Conservation (phyloP, 1,140 invertebrate species). For the Heterodera schachtii region DNA sequence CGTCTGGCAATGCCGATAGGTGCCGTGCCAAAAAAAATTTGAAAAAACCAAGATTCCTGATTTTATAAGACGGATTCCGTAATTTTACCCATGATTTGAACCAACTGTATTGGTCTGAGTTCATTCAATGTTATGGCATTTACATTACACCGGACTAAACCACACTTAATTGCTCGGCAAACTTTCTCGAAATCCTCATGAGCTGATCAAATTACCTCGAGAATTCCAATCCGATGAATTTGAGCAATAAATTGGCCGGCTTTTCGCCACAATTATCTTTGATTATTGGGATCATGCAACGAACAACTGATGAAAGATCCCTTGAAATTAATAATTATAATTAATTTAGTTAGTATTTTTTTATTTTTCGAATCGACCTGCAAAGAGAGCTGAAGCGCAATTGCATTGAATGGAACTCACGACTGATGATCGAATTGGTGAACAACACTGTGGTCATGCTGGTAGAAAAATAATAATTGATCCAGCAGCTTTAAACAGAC, state of each 20-base stretch:
- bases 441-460: constrained; percentile 33
- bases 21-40: too few relatives aligned
- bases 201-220: constrained; percentile 21
- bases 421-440: constrained; percentile 39
- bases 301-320: constrained; percentile 27
- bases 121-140: too few relatives aligned
- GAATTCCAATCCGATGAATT: constrained; percentile 42
- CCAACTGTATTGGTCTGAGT: too few relatives aligned
- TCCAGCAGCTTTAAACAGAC: too few relatives aligned
- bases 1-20: too few relatives aligned
- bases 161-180: too few relatives aligned
- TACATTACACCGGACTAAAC: too few relatives aligned
- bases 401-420: constrained; percentile 37
- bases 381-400: constrained; percentile 37
- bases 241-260: constrained; percentile 34
- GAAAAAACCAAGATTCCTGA: too few relatives aligned
- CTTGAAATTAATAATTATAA: constrained; percentile 13
- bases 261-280: constrained; percentile 29
- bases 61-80: too few relatives aligned
- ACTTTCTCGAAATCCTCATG: too few relatives aligned
- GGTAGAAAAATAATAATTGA: background rate
- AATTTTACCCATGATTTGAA: too few relatives aligned
- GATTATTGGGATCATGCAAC: constrained; percentile 38
- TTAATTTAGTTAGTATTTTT: too few relatives aligned
- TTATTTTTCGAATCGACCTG: constrained; percentile 19